Evolutionary conservation across 2,888 invertebrate genomes (phyloP), one percentile per base, ranked within the genome.

Genomic region (Zaprionus bogoriensis): DNA sequence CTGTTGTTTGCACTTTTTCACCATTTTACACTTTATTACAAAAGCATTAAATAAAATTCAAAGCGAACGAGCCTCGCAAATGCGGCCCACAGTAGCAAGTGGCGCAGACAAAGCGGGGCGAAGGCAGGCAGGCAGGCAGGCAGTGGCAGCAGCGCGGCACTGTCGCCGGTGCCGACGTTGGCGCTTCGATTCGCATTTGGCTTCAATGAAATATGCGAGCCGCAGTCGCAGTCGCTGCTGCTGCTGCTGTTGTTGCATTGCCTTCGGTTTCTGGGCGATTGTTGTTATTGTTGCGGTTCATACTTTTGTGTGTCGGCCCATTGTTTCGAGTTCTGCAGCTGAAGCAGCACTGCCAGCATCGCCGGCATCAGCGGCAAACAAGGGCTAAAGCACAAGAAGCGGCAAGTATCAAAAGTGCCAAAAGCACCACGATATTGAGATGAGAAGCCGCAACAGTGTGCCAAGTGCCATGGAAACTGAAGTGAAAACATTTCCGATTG

Each of bases 11-110:
- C 81, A 87, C 85, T 82, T 82, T 82, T 82, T 85, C 85, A 70
- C 77, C 85, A 87, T 83, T 83, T 83, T 87, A 78, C 83, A 83
- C 83, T 83, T 82, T 83, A 87, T 83, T 83, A 83, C 87, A 83
- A 83, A 83, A 85, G 85, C 87, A 87, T 87, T 83, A 87, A 83
- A 87, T 83, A 78, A 83, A 83, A 83, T 83, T 81, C 85, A 83
- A 83, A 83, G 87, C 82, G 85, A 87, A 87, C 71, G 85, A 66
- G 81, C 57, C 71, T 60, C 71, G 61, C 55, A 52, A 67, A 61
- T 61, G 59, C 58, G 50, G 48, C 47, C 51, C 19, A 20, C 38
- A 17, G 38, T 10, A 20, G 38, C 10, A 17, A 20, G 19, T 39
- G 10, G 20, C 17, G 20, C 38, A 19, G 38, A n/a, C 17, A 41